Base-by-base conservation (phyloP, 2,888 invertebrate genomes). In the Caenorhabditis japonica region DNA sequence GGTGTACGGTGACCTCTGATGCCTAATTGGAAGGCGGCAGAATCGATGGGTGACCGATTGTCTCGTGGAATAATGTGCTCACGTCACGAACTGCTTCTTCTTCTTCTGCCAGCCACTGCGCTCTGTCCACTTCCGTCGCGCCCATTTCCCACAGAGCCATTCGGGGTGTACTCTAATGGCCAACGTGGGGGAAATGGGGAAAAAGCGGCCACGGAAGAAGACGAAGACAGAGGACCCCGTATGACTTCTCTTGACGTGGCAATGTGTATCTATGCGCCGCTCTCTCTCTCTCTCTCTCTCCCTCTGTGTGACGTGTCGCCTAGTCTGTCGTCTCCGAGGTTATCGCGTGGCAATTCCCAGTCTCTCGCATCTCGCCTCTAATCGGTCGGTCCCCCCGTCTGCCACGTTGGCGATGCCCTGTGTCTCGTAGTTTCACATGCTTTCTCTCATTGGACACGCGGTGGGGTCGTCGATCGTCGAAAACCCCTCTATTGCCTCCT, bases 181-280 rank as follows among this genome's bases (percentile, higher is more conserved):
- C 47, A 49, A 47, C 47, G 46, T n/a, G 55, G 47, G 56, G 34
- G 41, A 64, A 47, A 64, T 58, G 46, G 58, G 56, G 56, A 49
- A 64, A 64, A 49, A 47, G 62, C 39, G 53, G 33, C 44, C 30
- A 62, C 47, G 46, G 47, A 62, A 47, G 36, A 55, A 46, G 47
- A 34, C 47, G 17, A 60, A 62, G 62, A 62, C 46, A 25, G 44
- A 46, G 44, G 44, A 51, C 44, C 43, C 49, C 36, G 52, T 62
- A 44, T 64, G 64, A 64, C 64, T 64, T 64, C 55, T 51, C 68
- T n/a, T 59, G 58, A 68, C 68, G 68, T 68, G 68, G 68, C 68
- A 68, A 68, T 56, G 58, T 64, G 55, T 56, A 38, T 64, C 47
- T 46, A 49, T 15, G 49, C 46, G 39, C 61, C 64, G 55, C 64